Evolutionary conservation across 2,797 vertebrate species (phyloP).

Genomic region (Argyrosomus regius): DNA sequence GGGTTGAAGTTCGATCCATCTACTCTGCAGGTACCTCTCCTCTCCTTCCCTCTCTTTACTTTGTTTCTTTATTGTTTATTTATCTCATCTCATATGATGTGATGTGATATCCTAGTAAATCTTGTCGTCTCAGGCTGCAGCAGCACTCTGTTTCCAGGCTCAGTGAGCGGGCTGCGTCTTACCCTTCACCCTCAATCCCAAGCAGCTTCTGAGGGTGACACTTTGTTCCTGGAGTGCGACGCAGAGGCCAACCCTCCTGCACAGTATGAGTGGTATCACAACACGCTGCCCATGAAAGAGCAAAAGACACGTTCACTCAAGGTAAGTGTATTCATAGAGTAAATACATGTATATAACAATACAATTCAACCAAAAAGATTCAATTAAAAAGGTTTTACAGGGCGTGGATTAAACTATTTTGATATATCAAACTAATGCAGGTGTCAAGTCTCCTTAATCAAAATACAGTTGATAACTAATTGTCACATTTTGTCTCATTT

Average conservation of each 20-base stretch:
- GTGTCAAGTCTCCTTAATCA: not conserved
- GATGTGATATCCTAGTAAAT: not conserved
- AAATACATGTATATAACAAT: too few relatives aligned
- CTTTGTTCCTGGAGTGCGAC: slow-evolving; percentile 82
- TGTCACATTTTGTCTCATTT: not conserved
- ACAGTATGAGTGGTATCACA: slow-evolving; percentile 90
- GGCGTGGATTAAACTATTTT: not conserved
- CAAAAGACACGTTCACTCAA: slow-evolving; percentile 73
- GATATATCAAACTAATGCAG: not conserved
- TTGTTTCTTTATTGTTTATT: not conserved
- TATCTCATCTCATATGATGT: not conserved
- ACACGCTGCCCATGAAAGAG: slow-evolving; percentile 74
- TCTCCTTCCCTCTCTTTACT: not conserved
- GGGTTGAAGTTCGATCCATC: slow-evolving; percentile 82
- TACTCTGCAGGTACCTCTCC: slow-evolving; percentile 68
- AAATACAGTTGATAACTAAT: not conserved
- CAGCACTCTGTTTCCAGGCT: slow-evolving; percentile 76
- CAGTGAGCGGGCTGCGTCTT: slow-evolving; percentile 82
- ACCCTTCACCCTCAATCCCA: slow-evolving; percentile 80
- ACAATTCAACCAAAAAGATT: too few relatives aligned
- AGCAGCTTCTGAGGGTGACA: slow-evolving; percentile 83
- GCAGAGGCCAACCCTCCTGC: slow-evolving; percentile 87
- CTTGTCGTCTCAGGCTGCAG: slow-evolving; percentile 67
- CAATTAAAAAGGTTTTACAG: not conserved
- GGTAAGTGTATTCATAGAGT: slow-evolving; percentile 67